Percentiles rank a stretch among this genome's conserved stretches.
Conservation (phyloP, 2,113 vertebrate species). For the Trematocara nigrifrons region DNA sequence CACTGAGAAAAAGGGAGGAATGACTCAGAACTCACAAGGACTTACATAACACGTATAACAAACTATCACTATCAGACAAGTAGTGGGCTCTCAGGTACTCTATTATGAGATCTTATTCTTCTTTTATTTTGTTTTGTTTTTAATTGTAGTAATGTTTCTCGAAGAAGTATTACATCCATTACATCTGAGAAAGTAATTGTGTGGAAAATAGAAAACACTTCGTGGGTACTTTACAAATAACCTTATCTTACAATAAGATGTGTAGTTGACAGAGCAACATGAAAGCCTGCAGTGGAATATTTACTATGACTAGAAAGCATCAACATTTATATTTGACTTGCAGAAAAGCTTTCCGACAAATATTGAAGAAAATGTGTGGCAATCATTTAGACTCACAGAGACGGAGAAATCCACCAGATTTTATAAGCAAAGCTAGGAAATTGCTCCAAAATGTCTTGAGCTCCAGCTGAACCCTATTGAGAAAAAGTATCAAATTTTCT, state of each 20-base stretch:
- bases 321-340: background rate
- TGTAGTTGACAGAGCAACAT: background rate
- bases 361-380: background rate
- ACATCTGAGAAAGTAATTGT: background rate
- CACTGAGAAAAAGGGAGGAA: background rate
- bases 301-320: background rate
- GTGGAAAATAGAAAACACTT: background rate
- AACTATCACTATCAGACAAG: background rate
- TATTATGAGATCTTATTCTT: background rate
- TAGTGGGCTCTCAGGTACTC: background rate
- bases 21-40: background rate
- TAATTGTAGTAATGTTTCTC: background rate
- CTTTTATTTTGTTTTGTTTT: rapidly evolving
- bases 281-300: background rate
- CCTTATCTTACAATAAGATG: background rate
- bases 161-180: background rate
- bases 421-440: background rate
- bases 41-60: background rate
- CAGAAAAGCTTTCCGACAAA: background rate
- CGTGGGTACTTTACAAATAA: background rate
- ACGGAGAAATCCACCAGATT: background rate
- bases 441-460: background rate
- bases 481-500: background rate
- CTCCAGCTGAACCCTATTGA: background rate
- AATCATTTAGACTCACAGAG: background rate